These are phyloP conservation scores for Oegoconia quadripuncta DNA, from an alignment of 2,888 invertebrate species.

Conservation along the genomic window DNA sequence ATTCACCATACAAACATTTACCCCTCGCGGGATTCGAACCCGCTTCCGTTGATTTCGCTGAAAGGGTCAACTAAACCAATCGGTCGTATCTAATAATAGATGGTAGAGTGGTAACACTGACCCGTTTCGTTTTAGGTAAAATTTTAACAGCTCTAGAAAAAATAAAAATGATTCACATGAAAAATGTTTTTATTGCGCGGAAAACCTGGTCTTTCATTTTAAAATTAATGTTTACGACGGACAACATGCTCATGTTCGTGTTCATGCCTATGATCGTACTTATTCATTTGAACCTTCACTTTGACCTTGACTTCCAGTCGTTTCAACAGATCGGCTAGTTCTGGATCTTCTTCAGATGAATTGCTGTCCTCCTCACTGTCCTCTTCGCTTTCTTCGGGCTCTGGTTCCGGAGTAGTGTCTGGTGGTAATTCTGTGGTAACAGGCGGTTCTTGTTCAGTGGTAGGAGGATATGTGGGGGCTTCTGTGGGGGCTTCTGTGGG, in stretches of 20 bases:
- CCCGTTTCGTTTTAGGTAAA: background rate
- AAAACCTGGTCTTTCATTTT: background rate
- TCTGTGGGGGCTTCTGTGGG: constrained; percentile 16
- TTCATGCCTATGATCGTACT: constrained; percentile 39
- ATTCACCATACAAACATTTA: too few species aligned
- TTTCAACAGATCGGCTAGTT: constrained; percentile 50
- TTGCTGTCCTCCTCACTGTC: constrained; percentile 32
- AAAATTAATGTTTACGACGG: constrained; percentile 13
- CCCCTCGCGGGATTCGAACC: too few species aligned
- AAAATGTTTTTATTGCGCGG: background rate
- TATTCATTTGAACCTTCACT: constrained; percentile 57
- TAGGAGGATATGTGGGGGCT: constrained; percentile 10
- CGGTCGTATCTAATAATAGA: too few species aligned
- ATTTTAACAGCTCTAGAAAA: background rate
- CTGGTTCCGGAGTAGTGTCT: constrained; percentile 17
- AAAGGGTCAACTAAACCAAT: too few species aligned
- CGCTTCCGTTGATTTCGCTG: too few species aligned
- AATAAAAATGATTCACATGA: background rate
- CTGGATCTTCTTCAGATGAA: constrained; percentile 41
- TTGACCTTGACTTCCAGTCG: constrained; percentile 59
- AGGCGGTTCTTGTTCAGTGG: constrained; percentile 12
- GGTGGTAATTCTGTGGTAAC: constrained; percentile 9
- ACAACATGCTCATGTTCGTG: constrained; percentile 12
- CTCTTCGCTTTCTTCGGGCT: constrained; percentile 24
- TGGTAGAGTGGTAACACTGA: too few species aligned